These are phyloP conservation scores for Solenodon paradoxus DNA, from an alignment of 2,113 vertebrate species.

Conservation along the genomic window DNA sequence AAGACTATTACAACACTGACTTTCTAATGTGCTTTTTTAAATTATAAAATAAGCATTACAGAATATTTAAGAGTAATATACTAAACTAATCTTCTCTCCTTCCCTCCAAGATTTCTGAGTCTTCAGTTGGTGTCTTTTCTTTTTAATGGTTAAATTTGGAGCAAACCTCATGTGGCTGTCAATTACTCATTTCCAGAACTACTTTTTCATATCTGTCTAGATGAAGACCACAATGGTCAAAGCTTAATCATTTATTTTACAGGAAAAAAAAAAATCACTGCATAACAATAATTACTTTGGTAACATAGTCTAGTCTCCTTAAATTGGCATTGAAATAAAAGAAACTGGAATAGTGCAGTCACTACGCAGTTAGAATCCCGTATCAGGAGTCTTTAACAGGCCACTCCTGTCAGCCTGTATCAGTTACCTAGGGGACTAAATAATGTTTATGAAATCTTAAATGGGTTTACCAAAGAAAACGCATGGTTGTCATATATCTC, in stretches of 20 bases:
- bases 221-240: neutral
- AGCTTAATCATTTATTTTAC: neutral
- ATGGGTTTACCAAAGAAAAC: neutral
- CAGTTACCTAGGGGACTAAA: neutral
- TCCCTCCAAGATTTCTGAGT: neutral
- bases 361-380: neutral
- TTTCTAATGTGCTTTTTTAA: neutral
- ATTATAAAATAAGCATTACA: neutral
- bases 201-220: neutral
- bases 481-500: neutral
- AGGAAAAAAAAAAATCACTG: neutral
- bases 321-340: neutral
- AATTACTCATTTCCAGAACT: conserved; percentile 9
- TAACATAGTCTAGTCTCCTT: neutral
- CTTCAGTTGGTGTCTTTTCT: neutral
- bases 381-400: neutral
- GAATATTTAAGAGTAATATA: neutral
- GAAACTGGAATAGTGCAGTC: neutral
- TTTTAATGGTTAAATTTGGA: neutral
- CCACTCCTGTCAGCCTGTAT: neutral
- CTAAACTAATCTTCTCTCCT: neutral
- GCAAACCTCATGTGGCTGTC: neutral
- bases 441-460: neutral
- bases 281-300: neutral
- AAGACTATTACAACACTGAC: neutral